Percentiles rank a stretch among this genome's conserved stretches.
These are phyloP conservation scores for Andrena hattorfiana DNA, from an alignment of 2,888 invertebrate genomes.

Conservation along the genomic window DNA sequence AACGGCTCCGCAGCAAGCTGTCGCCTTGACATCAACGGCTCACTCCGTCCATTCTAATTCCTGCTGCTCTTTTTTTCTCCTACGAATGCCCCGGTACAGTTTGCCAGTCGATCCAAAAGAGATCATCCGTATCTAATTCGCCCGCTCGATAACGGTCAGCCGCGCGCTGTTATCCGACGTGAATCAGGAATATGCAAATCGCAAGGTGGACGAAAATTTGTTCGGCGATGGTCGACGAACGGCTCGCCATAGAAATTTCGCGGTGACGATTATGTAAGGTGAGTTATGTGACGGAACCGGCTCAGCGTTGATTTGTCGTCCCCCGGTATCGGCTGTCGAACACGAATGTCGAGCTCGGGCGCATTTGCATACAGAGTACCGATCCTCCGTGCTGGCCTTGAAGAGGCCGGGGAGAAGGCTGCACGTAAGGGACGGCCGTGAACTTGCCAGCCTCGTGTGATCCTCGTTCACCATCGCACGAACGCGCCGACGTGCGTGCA, in stretches of 20 bases:
- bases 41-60: neutral
- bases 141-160: slow-evolving; percentile 38
- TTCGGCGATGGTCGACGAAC: neutral
- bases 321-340: slow-evolving; percentile 22
- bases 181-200: slow-evolving; percentile 54
- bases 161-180: slow-evolving; percentile 31
- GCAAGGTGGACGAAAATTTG: slow-evolving; percentile 16
- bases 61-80: neutral
- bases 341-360: slow-evolving; percentile 37
- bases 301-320: slow-evolving; percentile 55
- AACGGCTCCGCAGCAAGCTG: slow-evolving; percentile 8
- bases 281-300: slow-evolving; percentile 64
- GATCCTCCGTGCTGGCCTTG: slow-evolving; percentile 69
- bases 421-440: slow-evolving; percentile 78
- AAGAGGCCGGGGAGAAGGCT: slow-evolving; percentile 66
- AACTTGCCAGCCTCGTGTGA: slow-evolving; percentile 76
- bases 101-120: slow-evolving; percentile 2
- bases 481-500: slow-evolving; percentile 54
- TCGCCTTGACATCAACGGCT: neutral
- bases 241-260: slow-evolving; percentile 24
- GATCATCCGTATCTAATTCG: slow-evolving; percentile 29
- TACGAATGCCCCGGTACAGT: slow-evolving; percentile 4
- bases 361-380: slow-evolving; percentile 73
- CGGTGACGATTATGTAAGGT: slow-evolving; percentile 62
- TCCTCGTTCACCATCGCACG: slow-evolving; percentile 56